phyloP scores from a whole-genome alignment of 2,888 invertebrate genomes.

The Hemicrepidius hirtus region DNA sequence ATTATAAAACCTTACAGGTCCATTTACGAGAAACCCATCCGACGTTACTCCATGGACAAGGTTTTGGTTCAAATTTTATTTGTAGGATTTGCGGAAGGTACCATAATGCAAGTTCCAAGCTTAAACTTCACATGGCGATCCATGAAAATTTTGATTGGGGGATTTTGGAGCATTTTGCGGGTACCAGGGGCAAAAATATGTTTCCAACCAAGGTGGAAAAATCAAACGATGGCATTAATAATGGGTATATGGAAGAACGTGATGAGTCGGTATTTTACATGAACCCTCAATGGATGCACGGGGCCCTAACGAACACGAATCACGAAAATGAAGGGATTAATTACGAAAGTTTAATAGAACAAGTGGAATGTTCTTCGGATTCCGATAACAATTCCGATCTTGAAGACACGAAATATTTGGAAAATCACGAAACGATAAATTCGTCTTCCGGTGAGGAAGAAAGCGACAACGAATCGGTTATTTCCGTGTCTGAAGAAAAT shows the following conservation, averaged over 20 bases:
- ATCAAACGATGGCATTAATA: slow-evolving; percentile 57
- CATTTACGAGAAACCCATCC: slow-evolving; percentile 73
- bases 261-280: slow-evolving; percentile 14
- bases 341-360: slow-evolving; percentile 68
- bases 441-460: slow-evolving; percentile 42
- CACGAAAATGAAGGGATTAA: slow-evolving; percentile 61
- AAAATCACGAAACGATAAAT: slow-evolving; percentile 9
- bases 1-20: slow-evolving; percentile 72
- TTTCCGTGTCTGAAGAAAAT: slow-evolving; percentile 51
- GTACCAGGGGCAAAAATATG: not conserved
- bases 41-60: slow-evolving; percentile 71
- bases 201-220: slow-evolving; percentile 27
- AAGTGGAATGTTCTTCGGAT: slow-evolving; percentile 59
- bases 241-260: slow-evolving; percentile 12
- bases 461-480: slow-evolving; percentile 38
- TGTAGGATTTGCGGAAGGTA: slow-evolving; percentile 73
- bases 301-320: not conserved
- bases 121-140: slow-evolving; percentile 75
- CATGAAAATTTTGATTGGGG: slow-evolving; percentile 73
- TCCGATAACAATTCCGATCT: slow-evolving; percentile 54
- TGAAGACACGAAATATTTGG: slow-evolving; percentile 53
- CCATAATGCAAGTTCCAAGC: slow-evolving; percentile 76
- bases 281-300: not conserved
- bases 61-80: slow-evolving; percentile 76
- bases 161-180: slow-evolving; percentile 57